Percentiles rank a stretch among this genome's conserved stretches.
Evolutionary conservation across 2,888 invertebrate genomes (phyloP).

Genomic region (Oscheius onirici): DNA sequence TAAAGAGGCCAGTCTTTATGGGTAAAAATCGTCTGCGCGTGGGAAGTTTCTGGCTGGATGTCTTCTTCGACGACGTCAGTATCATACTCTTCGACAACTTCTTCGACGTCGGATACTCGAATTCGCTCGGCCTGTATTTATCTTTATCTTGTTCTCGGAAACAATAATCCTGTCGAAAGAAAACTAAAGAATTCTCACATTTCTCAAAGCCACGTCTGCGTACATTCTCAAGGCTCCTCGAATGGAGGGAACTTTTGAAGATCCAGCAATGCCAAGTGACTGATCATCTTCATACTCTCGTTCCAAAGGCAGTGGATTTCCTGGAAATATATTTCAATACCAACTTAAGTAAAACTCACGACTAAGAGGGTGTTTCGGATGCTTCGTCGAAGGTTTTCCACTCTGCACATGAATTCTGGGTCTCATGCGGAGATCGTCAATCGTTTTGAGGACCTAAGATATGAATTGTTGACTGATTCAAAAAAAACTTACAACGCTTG

Average conservation of each 20-base stretch:
- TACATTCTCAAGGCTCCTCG: slow-evolving; percentile 24
- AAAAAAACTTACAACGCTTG: not conserved
- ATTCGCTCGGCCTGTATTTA: not conserved
- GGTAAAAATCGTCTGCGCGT: not conserved
- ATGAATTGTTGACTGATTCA: not conserved
- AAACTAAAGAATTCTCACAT: not conserved
- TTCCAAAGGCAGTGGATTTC: not conserved
- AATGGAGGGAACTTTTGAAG: slow-evolving; percentile 22
- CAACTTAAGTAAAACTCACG: slow-evolving; percentile 10
- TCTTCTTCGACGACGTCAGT: slow-evolving; percentile 3
- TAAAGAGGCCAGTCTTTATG: slow-evolving; percentile 45
- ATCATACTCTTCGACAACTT: not conserved
- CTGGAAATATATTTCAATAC: no score
- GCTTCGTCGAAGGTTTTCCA: slow-evolving; percentile 1
- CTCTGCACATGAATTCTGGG: slow-evolving; percentile 22
- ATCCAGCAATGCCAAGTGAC: not conserved
- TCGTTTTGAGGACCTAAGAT: slow-evolving; percentile 17
- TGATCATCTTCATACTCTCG: not conserved
- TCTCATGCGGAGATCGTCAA: slow-evolving; percentile 9
- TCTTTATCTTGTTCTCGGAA: not conserved
- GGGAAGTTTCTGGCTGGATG: no score
- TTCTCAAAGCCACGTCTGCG: slow-evolving; percentile 24
- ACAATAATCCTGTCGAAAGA: not conserved
- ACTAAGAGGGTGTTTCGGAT: not conserved
- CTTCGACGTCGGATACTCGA: not conserved